These are phyloP conservation scores for Phaenicophaeus curvirostris DNA, from an alignment of 2,797 vertebrate species.

Conservation along the genomic window DNA sequence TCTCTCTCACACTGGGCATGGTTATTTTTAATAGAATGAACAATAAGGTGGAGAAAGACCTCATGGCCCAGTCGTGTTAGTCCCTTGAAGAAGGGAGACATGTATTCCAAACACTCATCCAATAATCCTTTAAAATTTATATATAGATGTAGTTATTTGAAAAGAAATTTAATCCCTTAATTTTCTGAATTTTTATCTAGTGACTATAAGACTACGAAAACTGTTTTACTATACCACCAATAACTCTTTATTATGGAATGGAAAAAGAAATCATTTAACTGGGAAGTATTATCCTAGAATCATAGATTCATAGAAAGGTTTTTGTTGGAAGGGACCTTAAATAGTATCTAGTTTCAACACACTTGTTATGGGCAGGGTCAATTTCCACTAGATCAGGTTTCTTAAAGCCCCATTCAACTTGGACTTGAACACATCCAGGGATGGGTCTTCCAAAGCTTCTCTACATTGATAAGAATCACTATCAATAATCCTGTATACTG, in stretches of 20 bases:
- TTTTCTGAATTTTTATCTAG: not conserved
- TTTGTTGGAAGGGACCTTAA: too few relatives aligned
- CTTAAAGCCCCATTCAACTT: too few relatives aligned
- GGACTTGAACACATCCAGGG: too few relatives aligned
- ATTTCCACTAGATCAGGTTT: too few relatives aligned
- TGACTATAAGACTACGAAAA: not conserved
- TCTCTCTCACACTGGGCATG: not conserved
- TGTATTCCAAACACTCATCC: not conserved
- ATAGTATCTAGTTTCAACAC: too few relatives aligned
- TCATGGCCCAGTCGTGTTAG: not conserved
- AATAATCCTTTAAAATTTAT: not conserved
- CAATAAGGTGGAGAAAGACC: not conserved
- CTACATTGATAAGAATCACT: not conserved
- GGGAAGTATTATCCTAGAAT: not conserved
- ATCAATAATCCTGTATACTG: not conserved
- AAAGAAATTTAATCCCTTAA: not conserved
- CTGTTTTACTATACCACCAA: not conserved
- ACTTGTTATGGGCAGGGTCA: too few relatives aligned
- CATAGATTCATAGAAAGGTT: too few relatives aligned
- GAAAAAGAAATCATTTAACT: not conserved
- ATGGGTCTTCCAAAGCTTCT: too few relatives aligned
- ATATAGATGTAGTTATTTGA: not conserved
- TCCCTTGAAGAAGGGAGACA: not conserved
- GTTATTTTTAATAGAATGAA: not conserved
- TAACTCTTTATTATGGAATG: not conserved